Base-by-base conservation (phyloP, 2,797 vertebrate species). In the Sebastiscus albofasciatus region DNA sequence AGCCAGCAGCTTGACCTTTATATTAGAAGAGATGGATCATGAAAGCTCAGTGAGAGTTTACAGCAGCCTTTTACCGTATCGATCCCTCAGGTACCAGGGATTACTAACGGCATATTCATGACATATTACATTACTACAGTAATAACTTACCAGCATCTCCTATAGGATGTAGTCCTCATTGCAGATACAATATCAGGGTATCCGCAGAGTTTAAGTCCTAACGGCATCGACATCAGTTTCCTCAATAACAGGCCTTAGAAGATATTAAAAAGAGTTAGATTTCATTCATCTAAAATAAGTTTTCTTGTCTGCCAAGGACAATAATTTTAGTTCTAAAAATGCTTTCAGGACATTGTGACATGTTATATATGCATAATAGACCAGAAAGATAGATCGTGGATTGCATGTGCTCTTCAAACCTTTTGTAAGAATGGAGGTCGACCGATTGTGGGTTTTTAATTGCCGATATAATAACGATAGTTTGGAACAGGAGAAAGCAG, bases 21-120 rank as follows among this genome's bases (percentile, higher is more conserved):
- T 52, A 22, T 73, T 11, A 39, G 34, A 83, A 55, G 52, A 75
- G 24, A 60, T 83, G 70, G 67, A 84, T 67, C 20, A 42, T 24
- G 13, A 60, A 46, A 34, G 36, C 61, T 81, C 54, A 36, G 33
- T 54, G 33, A 13, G 39, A 33, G n/a, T 68, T 68, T 36, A 55
- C 34, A 52, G 29, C 36, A 54, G 69, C 42, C 5, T n/a, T 55
- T 39, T 36, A 67, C 3, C 8, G 7, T 31, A 66, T 49, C 18
- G 16, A 68, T 65, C 55, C 39, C 27, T 29, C 26, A 11, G 52
- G n/a, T 67, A 29, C 22, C 13, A 3, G 3, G n/a, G 29, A 68
- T 68, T 71, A 60, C 72, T 33, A 22, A 79, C 20, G 36, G 5
- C 14, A 33, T 65, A 39, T 33, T 31, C 29, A 42, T 64, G 12